Conservation (phyloP, 1,140 invertebrate genomes). For the Stegodyphus dumicola region DNA sequence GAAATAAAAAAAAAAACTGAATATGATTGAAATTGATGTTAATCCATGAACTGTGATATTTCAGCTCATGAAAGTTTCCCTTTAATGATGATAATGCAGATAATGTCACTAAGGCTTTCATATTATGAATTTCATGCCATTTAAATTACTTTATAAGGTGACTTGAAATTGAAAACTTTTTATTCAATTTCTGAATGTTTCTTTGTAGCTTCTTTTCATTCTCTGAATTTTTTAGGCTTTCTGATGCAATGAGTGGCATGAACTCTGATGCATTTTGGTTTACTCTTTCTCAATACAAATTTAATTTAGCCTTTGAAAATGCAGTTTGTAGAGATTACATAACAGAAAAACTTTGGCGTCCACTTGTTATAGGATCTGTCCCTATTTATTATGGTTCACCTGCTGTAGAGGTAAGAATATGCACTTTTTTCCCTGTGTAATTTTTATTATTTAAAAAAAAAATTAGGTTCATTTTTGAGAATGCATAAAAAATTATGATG, state of each 20-base stretch:
- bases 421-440: background rate
- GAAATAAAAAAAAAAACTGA: too few species aligned
- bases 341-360: conserved; percentile 89
- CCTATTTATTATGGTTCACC: conserved; percentile 86
- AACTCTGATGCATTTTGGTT: conserved; percentile 69
- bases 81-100: too few species aligned
- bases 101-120: too few species aligned
- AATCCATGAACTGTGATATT: too few species aligned
- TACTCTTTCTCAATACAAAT: conserved; percentile 82
- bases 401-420: conserved; percentile 68
- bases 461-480: background rate
- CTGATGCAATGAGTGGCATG: conserved; percentile 69
- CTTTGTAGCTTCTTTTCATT: conserved; percentile 67
- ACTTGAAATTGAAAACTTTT: background rate
- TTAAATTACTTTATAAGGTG: too few species aligned
- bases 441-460: background rate
- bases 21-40: too few species aligned
- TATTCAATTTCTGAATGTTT: background rate
- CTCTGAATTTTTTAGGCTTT: conserved; percentile 66
- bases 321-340: conserved; percentile 88
- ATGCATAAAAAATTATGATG: too few species aligned
- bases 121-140: too few species aligned
- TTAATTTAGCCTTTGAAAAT: conserved; percentile 87
- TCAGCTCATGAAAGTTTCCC: too few species aligned
- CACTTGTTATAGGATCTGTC: conserved; percentile 80